phyloP scores from a whole-genome alignment of 2,797 vertebrate genomes.

The Petrocephalus sullivani region DNA sequence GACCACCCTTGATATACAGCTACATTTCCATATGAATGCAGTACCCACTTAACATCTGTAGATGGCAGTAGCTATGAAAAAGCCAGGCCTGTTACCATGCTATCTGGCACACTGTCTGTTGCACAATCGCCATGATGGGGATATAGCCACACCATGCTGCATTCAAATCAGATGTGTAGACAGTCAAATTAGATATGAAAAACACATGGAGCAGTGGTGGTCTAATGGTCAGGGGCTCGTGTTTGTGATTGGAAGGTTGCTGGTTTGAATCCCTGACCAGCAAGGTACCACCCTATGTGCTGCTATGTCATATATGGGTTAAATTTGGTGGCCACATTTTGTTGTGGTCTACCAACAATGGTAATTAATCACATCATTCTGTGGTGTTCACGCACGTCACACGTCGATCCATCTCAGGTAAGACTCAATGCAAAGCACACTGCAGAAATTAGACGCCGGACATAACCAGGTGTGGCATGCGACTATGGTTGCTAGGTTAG shows the following conservation, averaged over 20 bases:
- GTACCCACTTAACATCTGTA: background rate
- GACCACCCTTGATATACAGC: background rate
- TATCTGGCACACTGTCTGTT: background rate
- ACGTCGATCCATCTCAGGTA: background rate
- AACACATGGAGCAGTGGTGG: background rate
- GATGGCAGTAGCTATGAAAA: background rate
- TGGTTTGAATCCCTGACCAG: no score
- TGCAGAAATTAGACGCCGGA: background rate
- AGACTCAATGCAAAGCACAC: background rate
- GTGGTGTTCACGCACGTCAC: background rate
- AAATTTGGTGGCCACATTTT: no score
- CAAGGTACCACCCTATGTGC: no score
- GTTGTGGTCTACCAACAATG: no score
- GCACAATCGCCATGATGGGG: background rate
- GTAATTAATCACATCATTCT: background rate
- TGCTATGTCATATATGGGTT: no score
- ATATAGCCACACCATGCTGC: background rate
- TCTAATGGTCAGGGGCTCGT: no score
- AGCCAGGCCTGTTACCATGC: background rate
- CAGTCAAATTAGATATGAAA: background rate
- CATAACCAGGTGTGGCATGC: background rate
- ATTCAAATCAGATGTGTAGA: background rate
- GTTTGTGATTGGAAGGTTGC: no score
- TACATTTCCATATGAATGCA: background rate
- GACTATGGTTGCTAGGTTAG: background rate